Base-by-base conservation (phyloP, 2,113 vertebrate species). In the Hemibagrus wyckioides region DNA sequence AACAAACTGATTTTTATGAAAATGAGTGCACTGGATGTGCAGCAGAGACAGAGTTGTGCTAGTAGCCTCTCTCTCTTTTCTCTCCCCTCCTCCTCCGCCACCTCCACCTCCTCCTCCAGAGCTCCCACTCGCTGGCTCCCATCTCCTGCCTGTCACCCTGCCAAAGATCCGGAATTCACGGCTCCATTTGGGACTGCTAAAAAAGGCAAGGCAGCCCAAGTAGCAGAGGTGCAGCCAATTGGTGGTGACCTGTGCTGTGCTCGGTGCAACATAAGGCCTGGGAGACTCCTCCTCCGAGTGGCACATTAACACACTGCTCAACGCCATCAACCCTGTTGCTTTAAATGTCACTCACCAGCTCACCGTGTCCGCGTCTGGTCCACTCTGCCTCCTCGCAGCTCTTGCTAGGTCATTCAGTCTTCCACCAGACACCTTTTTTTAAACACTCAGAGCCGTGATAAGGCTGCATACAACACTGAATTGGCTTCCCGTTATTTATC, bases 131-230 rank as follows among this genome's bases (percentile, higher is more conserved):
- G 95, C 95, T 95, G 95, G 95, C 94, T 95, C 94, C 94, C 94
- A 92, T 96, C 95, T 95, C 94, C 92, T 89, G 93, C 91, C 95
- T 97, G 96, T 96, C 96, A 95, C 89, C 90, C 95, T 95, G 96
- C 96, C 96, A 96, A 94, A 91, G 94, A 94, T 89, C 87, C 95
- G 95, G 96, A 96, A 96, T 96, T 96, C 93, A 94, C 93, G 91
- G 95, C 96, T 96, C 95, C 92, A 93, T 96, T 89, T 96, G 96
- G 94, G 94, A 95, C 93, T 92, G 92, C 96, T 97, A 97, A 96
- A 97, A 96, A 97, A 97, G 96, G 96, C 96, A 97, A 97, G 95
- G 96, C 95, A 97, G 96, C 95, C 97, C 96, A 96, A 97, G 96
- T 96, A 94, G 94, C 95, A 95, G 94, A 95, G 94, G 91, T 93